Conservation (phyloP, 30 jellyfish, hydroid and myxozoan species). For the Catostylus mosaicus region DNA sequence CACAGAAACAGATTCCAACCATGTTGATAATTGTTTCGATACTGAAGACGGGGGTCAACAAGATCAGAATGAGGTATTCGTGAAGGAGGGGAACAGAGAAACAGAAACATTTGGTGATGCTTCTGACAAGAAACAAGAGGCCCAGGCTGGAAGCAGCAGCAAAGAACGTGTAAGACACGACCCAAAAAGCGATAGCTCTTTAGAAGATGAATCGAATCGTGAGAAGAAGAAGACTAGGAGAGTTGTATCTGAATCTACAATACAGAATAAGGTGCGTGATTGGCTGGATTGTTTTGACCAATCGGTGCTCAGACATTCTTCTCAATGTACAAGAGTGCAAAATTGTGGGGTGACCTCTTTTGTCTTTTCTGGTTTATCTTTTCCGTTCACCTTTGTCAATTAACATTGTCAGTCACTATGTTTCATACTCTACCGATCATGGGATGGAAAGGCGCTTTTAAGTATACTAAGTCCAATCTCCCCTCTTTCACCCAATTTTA, state of each 20-base stretch:
- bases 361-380: too few relatives aligned
- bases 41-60: not conserved
- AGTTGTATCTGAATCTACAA: conserved; percentile 40
- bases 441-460: too few relatives aligned
- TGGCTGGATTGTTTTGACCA: not conserved
- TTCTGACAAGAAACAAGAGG: not conserved
- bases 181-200: not conserved
- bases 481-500: too few relatives aligned
- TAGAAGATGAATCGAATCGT: not conserved
- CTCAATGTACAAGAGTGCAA: too few relatives aligned
- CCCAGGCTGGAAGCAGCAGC: too few relatives aligned
- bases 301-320: too few relatives aligned
- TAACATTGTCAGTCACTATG: too few relatives aligned
- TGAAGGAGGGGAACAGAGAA: not conserved
- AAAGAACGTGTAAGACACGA: not conserved
- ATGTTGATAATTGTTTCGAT: not conserved
- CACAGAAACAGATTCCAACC: not conserved
- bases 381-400: too few relatives aligned
- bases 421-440: too few relatives aligned
- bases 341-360: too few relatives aligned
- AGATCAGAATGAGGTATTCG: not conserved
- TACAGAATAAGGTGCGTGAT: conserved; percentile 8
- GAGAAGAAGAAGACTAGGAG: conserved; percentile 26
- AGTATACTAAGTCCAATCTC: too few relatives aligned
- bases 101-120: not conserved